Conservation (phyloP, 2,888 invertebrate species). For the Bellardia bayeri region DNA sequence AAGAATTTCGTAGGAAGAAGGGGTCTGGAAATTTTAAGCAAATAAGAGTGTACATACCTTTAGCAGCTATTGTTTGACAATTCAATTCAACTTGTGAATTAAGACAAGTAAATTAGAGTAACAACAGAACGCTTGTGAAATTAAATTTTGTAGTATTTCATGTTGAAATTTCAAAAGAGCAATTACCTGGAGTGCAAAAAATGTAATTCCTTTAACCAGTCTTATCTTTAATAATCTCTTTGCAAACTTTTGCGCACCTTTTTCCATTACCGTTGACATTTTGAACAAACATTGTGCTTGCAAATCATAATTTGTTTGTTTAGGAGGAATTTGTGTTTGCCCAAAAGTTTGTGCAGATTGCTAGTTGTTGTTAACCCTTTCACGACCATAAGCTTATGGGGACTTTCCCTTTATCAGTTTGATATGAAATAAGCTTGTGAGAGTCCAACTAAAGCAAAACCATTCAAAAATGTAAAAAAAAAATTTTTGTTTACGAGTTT, state of each 20-base stretch:
- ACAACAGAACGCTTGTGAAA: not conserved
- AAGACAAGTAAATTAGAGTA: not conserved
- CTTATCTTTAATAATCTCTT: not conserved
- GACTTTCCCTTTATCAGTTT: too few species aligned
- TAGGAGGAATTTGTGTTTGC: slow-evolving; percentile 14
- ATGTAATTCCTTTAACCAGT: not conserved
- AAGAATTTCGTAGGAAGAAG: not conserved
- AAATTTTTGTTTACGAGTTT: too few species aligned
- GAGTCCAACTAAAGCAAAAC: too few species aligned
- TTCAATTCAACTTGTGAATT: slow-evolving; percentile 3
- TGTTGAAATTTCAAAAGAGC: too few species aligned
- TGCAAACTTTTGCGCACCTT: not conserved
- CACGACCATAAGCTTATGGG: too few species aligned
- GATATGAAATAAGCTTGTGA: too few species aligned
- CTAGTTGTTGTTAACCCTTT: not conserved
- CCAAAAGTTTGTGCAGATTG: slow-evolving; percentile 1
- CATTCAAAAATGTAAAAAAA: too few species aligned
- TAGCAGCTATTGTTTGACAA: not conserved
- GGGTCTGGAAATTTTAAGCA: not conserved
- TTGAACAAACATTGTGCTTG: not conserved
- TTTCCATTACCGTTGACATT: slow-evolving; percentile 35
- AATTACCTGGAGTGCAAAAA: not conserved
- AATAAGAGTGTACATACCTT: not conserved
- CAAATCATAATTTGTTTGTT: slow-evolving; percentile 46
- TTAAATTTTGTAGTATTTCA: too few species aligned